Evolutionary conservation across 2,113 vertebrate species (phyloP), one percentile per base, ranked within the genome.

Genomic region (Lophura nycthemera): DNA sequence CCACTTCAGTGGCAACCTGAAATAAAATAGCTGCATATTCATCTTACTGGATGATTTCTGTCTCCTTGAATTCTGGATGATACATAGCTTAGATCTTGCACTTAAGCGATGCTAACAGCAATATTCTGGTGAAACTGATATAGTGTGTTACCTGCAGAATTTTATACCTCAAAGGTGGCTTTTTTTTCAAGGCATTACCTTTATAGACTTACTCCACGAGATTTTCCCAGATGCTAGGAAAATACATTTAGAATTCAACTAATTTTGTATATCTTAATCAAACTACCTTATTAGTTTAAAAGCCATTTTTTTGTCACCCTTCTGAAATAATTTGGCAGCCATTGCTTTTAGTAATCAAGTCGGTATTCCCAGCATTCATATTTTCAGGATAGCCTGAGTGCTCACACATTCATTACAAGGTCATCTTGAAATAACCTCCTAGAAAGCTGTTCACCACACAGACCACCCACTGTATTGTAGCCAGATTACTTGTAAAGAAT

Each of bases 161-260:
- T 70, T 74, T 22, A 65, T 56, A 83, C 20, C 56, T 80, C 36
- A 36, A 72, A 71, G 59, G 34, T 30, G 32, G 29, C 65, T 61
- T 50, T 52, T 38, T 75, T 66, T 52, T 70, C 40, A 70, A 69
- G n/a, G 50, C 56, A 56, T 57, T 90, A 79, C 20, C 17, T 71
- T 83, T 73, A 70, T 47, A 86, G n/a, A 93, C 70, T 93, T 89
- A 96, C 34, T 91, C 82, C 56, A 89, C 30, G 34, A 91, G 34
- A 15, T 54, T 78, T 88, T 95, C 38, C 25, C 19, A 40, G 9
- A 27, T 40, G 54, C 63, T 88, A 89, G 34, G 61, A 76, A 95
- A 96, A 95, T 17, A 70, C 24, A 90, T 7, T 66, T 3, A 91
- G 90, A 93, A 89, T 60, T 52, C n/a, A 93, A 85, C 56, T 57